Percentiles rank a stretch among this genome's conserved stretches.
Conservation (phyloP, 2,113 vertebrate genomes). For the Brachyhypopomus occidentalis region DNA sequence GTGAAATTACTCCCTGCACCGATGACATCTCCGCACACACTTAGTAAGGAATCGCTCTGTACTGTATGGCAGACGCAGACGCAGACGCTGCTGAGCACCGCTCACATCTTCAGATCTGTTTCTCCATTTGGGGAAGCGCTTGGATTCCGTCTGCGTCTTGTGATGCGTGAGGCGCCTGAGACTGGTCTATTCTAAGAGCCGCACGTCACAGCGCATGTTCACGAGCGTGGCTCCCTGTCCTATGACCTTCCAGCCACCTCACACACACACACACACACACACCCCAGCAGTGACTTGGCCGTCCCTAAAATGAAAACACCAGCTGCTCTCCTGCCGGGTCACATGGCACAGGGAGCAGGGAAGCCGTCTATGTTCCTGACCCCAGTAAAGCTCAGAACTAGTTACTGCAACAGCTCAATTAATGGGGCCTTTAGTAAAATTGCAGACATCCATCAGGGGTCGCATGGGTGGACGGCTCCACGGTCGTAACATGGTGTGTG, state of each 20-base stretch:
- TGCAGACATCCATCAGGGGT: too few species aligned
- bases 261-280: neutral
- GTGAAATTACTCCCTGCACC: too few species aligned
- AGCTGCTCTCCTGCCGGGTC: conserved; percentile 36
- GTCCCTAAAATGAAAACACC: conserved; percentile 50
- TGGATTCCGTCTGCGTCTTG: conserved; percentile 6
- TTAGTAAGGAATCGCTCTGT: too few species aligned
- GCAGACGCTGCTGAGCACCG: too few species aligned
- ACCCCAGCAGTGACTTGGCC: conserved; percentile 37
- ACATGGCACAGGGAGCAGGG: neutral
- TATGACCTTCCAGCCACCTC: conserved; percentile 5
- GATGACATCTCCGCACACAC: too few species aligned
- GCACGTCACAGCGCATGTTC: conserved; percentile 23
- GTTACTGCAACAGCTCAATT: too few species aligned
- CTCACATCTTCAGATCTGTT: neutral
- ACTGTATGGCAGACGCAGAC: too few species aligned
- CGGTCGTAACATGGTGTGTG: conserved; percentile 22
- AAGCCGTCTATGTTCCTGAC: neutral
- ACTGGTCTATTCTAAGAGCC: conserved; percentile 39
- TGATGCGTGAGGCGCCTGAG: conserved; percentile 26
- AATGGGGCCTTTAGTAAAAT: too few species aligned
- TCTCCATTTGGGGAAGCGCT: neutral
- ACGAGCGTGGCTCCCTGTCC: conserved; percentile 36
- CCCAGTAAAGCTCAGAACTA: too few species aligned
- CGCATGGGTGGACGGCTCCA: too few species aligned